phyloP scores from a whole-genome alignment of 2,888 invertebrate genomes.

The Scaeva pyrastri region DNA sequence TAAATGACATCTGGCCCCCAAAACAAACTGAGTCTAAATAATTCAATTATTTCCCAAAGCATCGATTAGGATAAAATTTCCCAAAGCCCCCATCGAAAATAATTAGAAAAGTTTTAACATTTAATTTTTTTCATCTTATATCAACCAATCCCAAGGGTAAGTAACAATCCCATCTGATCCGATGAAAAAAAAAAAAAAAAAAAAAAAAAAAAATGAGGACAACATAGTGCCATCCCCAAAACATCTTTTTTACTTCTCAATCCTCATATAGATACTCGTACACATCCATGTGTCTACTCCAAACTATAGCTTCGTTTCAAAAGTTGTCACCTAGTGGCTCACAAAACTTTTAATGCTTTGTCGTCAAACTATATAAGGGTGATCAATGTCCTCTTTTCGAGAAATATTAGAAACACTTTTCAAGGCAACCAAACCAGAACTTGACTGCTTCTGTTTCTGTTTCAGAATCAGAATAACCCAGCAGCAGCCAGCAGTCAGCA shows the following conservation, averaged over 20 bases:
- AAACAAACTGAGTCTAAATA: too few relatives aligned
- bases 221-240: neutral
- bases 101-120: conserved; percentile 60
- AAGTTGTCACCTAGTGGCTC: conserved; percentile 71
- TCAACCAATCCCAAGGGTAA: conserved; percentile 13
- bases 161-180: conserved; percentile 46
- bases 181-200: neutral
- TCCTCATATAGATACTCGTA: neutral
- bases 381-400: conserved; percentile 71
- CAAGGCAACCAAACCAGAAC: conserved; percentile 61
- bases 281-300: neutral
- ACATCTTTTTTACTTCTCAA: conserved; percentile 6
- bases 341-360: conserved; percentile 67
- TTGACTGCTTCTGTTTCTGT: conserved; percentile 15
- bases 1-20: too few relatives aligned
- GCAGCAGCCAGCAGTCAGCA: neutral
- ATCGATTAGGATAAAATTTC: neutral
- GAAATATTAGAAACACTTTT: conserved; percentile 49
- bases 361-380: conserved; percentile 67
- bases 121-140: conserved; percentile 20
- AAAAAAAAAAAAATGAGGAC: neutral
- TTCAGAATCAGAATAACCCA: conserved; percentile 6
- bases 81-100: conserved; percentile 16
- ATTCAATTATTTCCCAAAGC: too few relatives aligned
- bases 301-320: conserved; percentile 17